phyloP scores from a whole-genome alignment of 1,140 invertebrate species.

The Zaprionus gabonicus region DNA sequence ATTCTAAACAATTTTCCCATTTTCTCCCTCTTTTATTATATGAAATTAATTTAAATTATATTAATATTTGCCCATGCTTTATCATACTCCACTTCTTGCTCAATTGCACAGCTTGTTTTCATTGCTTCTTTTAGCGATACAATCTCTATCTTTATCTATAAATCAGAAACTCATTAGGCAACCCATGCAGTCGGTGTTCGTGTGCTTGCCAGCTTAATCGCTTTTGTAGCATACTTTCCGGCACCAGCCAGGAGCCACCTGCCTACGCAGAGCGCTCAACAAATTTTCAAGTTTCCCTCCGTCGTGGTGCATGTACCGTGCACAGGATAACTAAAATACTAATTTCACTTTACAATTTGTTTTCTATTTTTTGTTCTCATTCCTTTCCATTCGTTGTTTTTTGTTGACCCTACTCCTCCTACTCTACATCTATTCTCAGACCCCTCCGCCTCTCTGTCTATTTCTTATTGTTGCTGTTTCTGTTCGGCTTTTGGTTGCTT shows the following conservation, averaged over 20 bases:
- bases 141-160: not conserved
- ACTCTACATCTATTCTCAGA: no score
- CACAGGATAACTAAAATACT: conserved; percentile 82
- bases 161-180: conserved; percentile 4
- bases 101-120: not conserved
- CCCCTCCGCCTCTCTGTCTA: conserved; percentile 14
- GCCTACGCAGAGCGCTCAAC: conserved; percentile 26
- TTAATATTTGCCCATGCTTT: no score
- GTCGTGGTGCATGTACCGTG: conserved; percentile 25
- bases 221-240: conserved; percentile 33
- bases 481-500: conserved; percentile 49
- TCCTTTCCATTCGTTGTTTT: conserved; percentile 22
- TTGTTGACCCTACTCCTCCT: not conserved
- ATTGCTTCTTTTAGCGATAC: not conserved
- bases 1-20: no score
- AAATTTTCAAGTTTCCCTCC: conserved; percentile 48
- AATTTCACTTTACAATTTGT: conserved; percentile 82
- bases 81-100: not conserved
- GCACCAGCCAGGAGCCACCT: conserved; percentile 5
- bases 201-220: conserved; percentile 49
- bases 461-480: conserved; percentile 42
- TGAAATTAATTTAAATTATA: no score
- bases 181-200: conserved; percentile 7
- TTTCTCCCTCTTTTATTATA: no score
- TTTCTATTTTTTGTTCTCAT: conserved; percentile 54